Evolutionary conservation across 2,888 invertebrate species (phyloP).

Genomic region (Heliconius cydno): DNA sequence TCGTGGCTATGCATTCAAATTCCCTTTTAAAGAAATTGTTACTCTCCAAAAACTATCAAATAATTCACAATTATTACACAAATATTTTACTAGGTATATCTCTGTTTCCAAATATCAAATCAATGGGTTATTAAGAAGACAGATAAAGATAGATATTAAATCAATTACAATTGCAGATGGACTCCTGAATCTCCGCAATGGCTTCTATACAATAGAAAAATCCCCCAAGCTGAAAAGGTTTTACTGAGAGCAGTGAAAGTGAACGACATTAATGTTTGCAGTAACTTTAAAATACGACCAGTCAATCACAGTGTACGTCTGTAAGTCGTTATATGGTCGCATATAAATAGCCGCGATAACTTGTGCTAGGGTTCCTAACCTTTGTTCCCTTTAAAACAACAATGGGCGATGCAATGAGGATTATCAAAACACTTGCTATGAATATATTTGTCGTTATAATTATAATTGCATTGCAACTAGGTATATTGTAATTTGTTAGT

Average conservation of each 20-base stretch:
- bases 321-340: conserved; percentile 52
- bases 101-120: background rate
- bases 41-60: no score
- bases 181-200: conserved; percentile 77
- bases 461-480: background rate
- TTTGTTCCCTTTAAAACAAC: conserved; percentile 30
- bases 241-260: conserved; percentile 64
- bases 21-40: background rate
- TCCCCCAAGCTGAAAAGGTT: conserved; percentile 63
- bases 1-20: background rate
- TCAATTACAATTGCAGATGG: conserved; percentile 57
- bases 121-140: background rate
- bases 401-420: background rate
- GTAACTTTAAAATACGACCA: conserved; percentile 75
- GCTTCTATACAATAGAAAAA: conserved; percentile 70
- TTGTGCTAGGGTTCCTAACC: conserved; percentile 31
- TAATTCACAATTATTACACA: no score
- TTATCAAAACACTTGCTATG: conserved; percentile 17
- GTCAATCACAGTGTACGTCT: conserved; percentile 75
- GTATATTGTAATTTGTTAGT: background rate
- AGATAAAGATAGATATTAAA: background rate
- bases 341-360: conserved; percentile 37
- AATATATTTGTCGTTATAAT: background rate
- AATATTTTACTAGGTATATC: no score
- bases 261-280: conserved; percentile 65